Evolutionary conservation across 2,797 vertebrate species (phyloP).

Genomic region (Channallabes apus): DNA sequence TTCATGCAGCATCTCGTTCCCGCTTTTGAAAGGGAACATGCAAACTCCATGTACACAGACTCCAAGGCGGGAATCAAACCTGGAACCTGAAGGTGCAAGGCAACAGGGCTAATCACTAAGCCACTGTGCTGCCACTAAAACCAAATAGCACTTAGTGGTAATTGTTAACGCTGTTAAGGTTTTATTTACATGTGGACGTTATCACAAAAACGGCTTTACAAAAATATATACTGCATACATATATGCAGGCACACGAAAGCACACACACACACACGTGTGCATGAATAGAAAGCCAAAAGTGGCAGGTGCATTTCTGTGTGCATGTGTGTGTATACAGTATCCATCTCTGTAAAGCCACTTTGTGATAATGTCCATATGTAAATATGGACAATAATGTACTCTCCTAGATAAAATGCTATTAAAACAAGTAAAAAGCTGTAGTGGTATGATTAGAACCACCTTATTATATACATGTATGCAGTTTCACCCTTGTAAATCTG

Average conservation of each 20-base stretch:
- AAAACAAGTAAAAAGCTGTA: conserved; percentile 16
- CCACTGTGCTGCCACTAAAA: conserved; percentile 42
- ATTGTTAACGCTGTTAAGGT: conserved; percentile 71
- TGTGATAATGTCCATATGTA: too few relatives aligned
- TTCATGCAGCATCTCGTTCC: too few relatives aligned
- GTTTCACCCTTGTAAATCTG: conserved; percentile 73
- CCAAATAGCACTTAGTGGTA: background rate
- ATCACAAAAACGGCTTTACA: background rate
- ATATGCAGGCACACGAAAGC: too few relatives aligned
- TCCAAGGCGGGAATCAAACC: too few relatives aligned
- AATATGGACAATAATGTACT: too few relatives aligned
- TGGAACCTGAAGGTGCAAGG: too few relatives aligned
- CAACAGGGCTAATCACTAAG: too few relatives aligned
- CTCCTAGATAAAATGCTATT: background rate
- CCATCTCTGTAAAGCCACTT: too few relatives aligned
- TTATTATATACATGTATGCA: conserved; percentile 73
- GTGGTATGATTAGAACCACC: conserved; percentile 55
- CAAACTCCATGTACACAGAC: too few relatives aligned
- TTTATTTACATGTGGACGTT: background rate
- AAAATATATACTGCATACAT: too few relatives aligned
- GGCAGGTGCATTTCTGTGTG: background rate
- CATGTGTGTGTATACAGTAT: background rate
- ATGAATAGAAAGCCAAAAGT: background rate
- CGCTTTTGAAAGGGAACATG: too few relatives aligned
- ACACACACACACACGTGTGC: background rate